A percentile compares a stretch with the other conserved stretches of the same genome.
Evolutionary conservation across 2,888 invertebrate genomes (phyloP).

Genomic region (Polymixis flavicincta): DNA sequence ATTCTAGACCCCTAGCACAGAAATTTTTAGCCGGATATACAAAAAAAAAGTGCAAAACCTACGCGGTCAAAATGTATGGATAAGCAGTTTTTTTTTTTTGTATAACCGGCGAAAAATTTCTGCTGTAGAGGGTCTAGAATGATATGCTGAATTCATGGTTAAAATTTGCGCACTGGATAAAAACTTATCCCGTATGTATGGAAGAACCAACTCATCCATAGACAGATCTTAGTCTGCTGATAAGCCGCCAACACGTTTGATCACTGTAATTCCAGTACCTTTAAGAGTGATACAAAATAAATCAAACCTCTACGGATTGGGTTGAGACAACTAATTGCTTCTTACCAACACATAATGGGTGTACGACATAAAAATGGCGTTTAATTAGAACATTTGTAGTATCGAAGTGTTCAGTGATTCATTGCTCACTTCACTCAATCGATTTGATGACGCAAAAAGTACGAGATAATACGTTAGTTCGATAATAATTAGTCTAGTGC

Average conservation of each 20-base stretch:
- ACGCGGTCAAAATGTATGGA: too few relatives aligned
- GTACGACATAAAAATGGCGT: conserved; percentile 32
- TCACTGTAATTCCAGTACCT: conserved; percentile 9
- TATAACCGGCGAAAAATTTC: too few relatives aligned
- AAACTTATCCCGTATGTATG: not conserved
- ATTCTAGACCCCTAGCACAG: too few relatives aligned
- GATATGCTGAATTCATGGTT: too few relatives aligned
- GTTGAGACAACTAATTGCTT: conserved; percentile 30
- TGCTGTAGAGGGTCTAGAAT: too few relatives aligned
- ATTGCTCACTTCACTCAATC: conserved; percentile 51
- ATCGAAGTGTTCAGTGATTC: conserved; percentile 52
- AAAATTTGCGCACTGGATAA: too few relatives aligned
- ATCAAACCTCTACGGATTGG: conserved; percentile 43
- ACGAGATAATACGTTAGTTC: conserved; percentile 19
- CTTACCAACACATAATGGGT: conserved; percentile 33
- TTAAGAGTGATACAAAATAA: conserved; percentile 32
- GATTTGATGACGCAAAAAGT: conserved; percentile 50
- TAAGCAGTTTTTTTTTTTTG: too few relatives aligned
- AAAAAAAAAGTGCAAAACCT: too few relatives aligned
- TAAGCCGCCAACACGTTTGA: not conserved
- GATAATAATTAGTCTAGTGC: conserved; percentile 2
- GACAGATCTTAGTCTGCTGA: not conserved
- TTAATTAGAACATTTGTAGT: conserved; percentile 63
- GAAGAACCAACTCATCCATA: not conserved
- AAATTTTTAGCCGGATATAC: too few relatives aligned